Evolutionary conservation across 2,113 vertebrate species (phyloP).

Genomic region (Oceanodroma tethys): DNA sequence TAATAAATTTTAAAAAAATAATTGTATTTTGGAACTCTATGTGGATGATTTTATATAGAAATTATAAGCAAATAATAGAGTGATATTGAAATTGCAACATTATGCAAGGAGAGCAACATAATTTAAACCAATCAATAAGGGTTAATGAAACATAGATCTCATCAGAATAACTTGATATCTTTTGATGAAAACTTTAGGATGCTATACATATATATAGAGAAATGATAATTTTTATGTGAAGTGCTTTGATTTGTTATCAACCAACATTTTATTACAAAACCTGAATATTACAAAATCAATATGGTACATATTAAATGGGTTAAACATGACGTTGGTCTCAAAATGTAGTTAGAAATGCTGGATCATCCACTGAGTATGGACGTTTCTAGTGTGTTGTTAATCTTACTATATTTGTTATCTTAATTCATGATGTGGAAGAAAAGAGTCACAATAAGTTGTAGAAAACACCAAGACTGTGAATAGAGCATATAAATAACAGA

Average conservation of each 20-base stretch:
- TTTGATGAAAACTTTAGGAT: background rate
- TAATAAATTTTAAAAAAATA: background rate
- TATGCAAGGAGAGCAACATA: background rate
- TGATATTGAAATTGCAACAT: background rate
- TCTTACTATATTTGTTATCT: background rate
- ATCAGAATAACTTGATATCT: background rate
- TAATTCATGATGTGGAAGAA: background rate
- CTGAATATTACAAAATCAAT: background rate
- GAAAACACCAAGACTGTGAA: background rate
- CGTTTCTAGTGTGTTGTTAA: background rate
- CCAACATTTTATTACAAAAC: conserved; percentile 2
- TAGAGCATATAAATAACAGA: background rate
- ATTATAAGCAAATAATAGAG: background rate
- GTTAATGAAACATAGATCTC: conserved; percentile 24
- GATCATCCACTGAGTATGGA: background rate
- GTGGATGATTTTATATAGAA: background rate
- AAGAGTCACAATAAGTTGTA: background rate
- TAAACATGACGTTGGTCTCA: background rate
- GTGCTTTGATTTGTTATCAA: background rate
- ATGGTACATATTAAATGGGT: background rate
- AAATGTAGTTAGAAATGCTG: background rate
- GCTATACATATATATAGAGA: background rate
- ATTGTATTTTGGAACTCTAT: background rate
- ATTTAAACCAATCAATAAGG: conserved; percentile 7
- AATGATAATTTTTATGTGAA: background rate